Evolutionary conservation across 2,888 invertebrate genomes (phyloP).

Genomic region (Meiosimyza decipiens): DNA sequence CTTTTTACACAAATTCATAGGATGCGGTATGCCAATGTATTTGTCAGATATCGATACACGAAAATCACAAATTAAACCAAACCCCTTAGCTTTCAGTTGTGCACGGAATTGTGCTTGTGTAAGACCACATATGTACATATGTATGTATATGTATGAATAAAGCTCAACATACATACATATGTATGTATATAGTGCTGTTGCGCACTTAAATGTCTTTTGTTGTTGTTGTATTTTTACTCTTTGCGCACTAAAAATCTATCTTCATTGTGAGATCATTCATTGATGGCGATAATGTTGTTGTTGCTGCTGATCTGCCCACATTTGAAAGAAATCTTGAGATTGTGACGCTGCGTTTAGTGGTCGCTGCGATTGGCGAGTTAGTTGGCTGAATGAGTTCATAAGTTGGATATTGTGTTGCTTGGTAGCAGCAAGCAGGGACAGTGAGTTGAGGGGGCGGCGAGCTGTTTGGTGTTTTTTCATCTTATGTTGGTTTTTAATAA

Average conservation of each 20-base stretch:
- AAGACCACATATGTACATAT: no score
- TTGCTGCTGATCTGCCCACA: constrained; percentile 39
- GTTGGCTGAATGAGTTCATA: background rate
- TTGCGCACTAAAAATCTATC: constrained; percentile 18
- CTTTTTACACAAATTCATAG: background rate
- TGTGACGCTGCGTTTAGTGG: constrained; percentile 5
- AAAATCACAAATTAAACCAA: constrained; percentile 1
- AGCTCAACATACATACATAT: constrained; percentile 24
- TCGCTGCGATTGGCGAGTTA: background rate
- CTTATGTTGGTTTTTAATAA: constrained; percentile 27
- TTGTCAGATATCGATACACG: background rate
- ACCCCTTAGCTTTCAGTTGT: background rate
- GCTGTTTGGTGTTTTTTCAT: constrained; percentile 12
- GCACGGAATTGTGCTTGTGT: no score
- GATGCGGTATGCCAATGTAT: background rate
- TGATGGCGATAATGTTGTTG: constrained; percentile 20
- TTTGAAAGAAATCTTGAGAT: constrained; percentile 17
- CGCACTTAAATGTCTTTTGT: constrained; percentile 3
- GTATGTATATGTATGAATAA: background rate
- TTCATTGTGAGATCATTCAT: constrained; percentile 7
- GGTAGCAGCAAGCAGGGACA: background rate
- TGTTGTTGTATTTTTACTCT: constrained; percentile 10
- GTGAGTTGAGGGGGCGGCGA: background rate
- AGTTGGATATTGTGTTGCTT: no score
- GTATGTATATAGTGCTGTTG: constrained; percentile 8